These are phyloP conservation scores for Hoplodrina blanda DNA, from an alignment of 2,888 invertebrate genomes.

Conservation along the genomic window DNA sequence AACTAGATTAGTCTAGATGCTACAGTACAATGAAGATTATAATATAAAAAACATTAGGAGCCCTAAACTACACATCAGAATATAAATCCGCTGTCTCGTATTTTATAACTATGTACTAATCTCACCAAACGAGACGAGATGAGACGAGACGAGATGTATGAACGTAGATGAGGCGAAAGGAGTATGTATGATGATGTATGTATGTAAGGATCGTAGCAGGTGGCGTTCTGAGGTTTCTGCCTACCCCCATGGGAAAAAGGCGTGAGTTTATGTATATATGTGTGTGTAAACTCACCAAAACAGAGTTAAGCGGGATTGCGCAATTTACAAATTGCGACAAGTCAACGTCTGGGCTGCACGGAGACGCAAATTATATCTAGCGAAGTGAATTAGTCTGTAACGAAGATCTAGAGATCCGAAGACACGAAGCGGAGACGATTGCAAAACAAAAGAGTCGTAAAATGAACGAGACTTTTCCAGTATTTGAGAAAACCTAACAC, in stretches of 20 bases:
- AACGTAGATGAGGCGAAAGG: too few relatives aligned
- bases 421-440: constrained; percentile 18
- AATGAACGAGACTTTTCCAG: constrained; percentile 9
- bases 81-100: neutral
- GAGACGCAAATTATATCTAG: constrained; percentile 47
- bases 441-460: constrained; percentile 16
- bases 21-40: constrained; percentile 4
- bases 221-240: too few relatives aligned
- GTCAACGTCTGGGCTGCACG: constrained; percentile 42
- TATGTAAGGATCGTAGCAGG: too few relatives aligned
- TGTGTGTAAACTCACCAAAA: constrained; percentile 23
- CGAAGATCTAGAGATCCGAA: constrained; percentile 17
- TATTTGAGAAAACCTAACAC: constrained; percentile 8
- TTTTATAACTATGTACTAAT: constrained; percentile 19
- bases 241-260: too few relatives aligned
- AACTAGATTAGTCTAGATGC: constrained; percentile 1
- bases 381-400: constrained; percentile 45
- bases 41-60: neutral
- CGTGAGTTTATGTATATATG: too few relatives aligned
- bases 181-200: too few relatives aligned
- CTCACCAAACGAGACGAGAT: too few relatives aligned
- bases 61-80: neutral
- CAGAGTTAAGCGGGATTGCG: constrained; percentile 24
- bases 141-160: too few relatives aligned
- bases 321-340: constrained; percentile 39